phyloP scores from a whole-genome alignment of 2,797 vertebrate species.

The Fringilla coelebs region DNA sequence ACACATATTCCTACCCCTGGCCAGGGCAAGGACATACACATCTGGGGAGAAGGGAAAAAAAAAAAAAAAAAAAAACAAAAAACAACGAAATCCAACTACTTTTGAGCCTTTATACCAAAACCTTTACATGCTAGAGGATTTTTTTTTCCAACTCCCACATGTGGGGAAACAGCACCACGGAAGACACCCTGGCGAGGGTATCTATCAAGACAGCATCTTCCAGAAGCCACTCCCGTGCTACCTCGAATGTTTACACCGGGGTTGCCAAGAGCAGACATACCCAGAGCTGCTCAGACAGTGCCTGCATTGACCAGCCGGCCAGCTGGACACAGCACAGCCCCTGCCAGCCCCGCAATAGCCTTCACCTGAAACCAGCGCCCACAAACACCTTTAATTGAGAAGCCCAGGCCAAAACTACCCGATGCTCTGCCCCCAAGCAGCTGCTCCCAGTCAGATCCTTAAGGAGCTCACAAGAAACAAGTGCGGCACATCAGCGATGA shows the following conservation, averaged over 20 bases:
- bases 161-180: neutral
- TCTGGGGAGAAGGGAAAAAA: accelerated
- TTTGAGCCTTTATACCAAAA: neutral
- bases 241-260: accelerated
- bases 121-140: neutral
- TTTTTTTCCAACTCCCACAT: neutral
- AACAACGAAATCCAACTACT: neutral
- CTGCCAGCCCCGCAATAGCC: neutral
- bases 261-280: neutral
- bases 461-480: neutral
- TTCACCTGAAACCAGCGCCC: neutral
- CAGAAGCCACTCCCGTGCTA: neutral
- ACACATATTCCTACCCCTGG: neutral
- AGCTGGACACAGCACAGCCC: neutral
- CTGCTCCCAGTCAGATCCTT: neutral
- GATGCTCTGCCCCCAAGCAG: accelerated
- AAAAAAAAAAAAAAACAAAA: too few species aligned
- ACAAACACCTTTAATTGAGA: neutral
- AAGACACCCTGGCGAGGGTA: neutral
- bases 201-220: neutral
- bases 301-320: neutral
- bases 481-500: accelerated
- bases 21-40: neutral
- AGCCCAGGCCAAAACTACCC: neutral
- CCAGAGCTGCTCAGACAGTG: neutral